A percentile compares a stretch with the other conserved stretches of the same genome.
Evolutionary conservation across 2,888 invertebrate genomes (phyloP).

Genomic region (Ischnura elegans): DNA sequence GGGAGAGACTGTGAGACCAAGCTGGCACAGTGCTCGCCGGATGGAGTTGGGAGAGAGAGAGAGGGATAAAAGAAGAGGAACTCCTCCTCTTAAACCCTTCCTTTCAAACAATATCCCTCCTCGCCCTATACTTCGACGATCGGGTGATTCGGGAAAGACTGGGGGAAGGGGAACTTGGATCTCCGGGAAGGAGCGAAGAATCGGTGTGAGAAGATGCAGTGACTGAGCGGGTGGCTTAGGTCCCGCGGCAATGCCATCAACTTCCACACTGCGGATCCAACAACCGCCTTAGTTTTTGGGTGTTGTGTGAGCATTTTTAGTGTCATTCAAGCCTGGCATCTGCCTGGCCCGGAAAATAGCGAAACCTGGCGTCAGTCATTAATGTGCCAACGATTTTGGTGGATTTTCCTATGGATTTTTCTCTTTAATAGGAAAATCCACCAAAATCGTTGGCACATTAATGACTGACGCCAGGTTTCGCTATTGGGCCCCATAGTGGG

Average conservation of each 20-base stretch:
- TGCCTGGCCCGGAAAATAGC: too few species aligned
- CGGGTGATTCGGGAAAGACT: background rate
- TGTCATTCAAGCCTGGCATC: too few species aligned
- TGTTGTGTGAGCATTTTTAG: too few species aligned
- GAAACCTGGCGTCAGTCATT: too few species aligned
- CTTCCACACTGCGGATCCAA: background rate
- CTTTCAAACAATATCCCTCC: background rate
- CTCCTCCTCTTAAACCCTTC: background rate
- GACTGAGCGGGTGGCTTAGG: background rate
- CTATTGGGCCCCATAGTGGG: too few species aligned
- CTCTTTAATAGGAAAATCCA: too few species aligned
- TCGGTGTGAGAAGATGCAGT: background rate
- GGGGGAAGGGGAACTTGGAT: background rate
- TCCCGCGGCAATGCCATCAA: background rate
- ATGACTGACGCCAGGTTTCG: too few species aligned
- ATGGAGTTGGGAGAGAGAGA: background rate
- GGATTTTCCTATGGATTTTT: too few species aligned
- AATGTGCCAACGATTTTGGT: too few species aligned
- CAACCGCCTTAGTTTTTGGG: too few species aligned
- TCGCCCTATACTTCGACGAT: background rate
- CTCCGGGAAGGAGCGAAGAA: background rate
- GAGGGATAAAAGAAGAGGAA: background rate
- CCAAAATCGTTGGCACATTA: too few species aligned
- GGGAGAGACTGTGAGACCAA: conserved; percentile 1
- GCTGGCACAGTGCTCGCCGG: background rate